Evolutionary conservation across 2,113 vertebrate species (phyloP).

Genomic region (Thamnaconus septentrionalis): DNA sequence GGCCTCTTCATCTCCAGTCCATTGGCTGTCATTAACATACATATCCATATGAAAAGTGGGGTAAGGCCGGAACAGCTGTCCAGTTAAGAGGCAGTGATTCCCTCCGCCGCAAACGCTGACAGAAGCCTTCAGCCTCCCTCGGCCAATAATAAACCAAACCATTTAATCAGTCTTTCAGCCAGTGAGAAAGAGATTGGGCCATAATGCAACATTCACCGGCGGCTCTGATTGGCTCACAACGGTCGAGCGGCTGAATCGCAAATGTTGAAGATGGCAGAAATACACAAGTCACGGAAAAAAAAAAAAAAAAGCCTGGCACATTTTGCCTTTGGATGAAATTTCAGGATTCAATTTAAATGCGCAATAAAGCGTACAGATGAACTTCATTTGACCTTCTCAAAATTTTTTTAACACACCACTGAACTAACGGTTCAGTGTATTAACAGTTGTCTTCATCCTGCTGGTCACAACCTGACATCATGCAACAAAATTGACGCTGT

Average conservation of each 20-base stretch:
- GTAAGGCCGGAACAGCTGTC: slow-evolving; percentile 99
- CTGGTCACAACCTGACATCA: too few relatives aligned
- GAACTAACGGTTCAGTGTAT: too few relatives aligned
- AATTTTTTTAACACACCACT: too few relatives aligned
- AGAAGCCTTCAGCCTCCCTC: slow-evolving; percentile 95
- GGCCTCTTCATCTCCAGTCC: slow-evolving; percentile 99
- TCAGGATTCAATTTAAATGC: neutral
- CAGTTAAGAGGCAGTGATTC: slow-evolving; percentile 91
- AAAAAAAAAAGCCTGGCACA: neutral
- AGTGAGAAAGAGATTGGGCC: slow-evolving; percentile 85
- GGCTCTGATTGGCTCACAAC: slow-evolving; percentile 84
- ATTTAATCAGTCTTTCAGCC: slow-evolving; percentile 97
- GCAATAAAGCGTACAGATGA: too few relatives aligned
- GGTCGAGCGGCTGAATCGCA: slow-evolving; percentile 82
- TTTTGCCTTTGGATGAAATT: neutral
- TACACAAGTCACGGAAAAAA: slow-evolving; percentile 25
- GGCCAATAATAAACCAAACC: slow-evolving; percentile 99
- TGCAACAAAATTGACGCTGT: too few relatives aligned
- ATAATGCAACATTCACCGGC: slow-evolving; percentile 88
- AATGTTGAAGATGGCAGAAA: slow-evolving; percentile 62
- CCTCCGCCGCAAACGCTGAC: slow-evolving; percentile 91
- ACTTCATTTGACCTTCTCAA: too few relatives aligned
- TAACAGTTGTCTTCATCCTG: too few relatives aligned
- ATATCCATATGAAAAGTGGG: slow-evolving; percentile 99
- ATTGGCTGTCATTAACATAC: slow-evolving; percentile 99